Base-by-base conservation (phyloP, 2,888 invertebrate genomes). In the Amiota mariae region DNA sequence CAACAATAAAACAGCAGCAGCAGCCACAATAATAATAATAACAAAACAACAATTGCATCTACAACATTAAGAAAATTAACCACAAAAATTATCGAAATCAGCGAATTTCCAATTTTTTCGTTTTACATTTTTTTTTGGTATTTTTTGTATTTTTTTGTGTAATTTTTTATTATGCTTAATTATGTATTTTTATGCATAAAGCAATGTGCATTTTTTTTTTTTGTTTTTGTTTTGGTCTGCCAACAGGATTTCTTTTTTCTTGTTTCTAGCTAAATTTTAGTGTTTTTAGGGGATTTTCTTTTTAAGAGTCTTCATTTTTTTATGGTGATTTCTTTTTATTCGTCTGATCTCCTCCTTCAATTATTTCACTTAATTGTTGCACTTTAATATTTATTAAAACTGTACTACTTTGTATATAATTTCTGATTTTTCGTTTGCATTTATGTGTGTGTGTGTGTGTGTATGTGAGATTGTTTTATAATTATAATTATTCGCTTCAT, bases 401-500 rank as follows among this genome's bases (percentile, higher is more conserved):
- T 54, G 64, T n/a, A n/a, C 64, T 64, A 15, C 48, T 13, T 15
- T 18, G 36, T 36, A 36, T 36, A 36, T 18, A 51, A 36, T 8
- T 67, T 13, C 13, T 68, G 36, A 36, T 51, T 47, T 49, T 18
- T 11, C 4, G 20, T 47, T 56, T 71, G 57, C 49, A 48, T 77
- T 9, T 67, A 10, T 18, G 4, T 49, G 54, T 12, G 12, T 61
- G 24, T 51, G 63, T 66, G 48, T 66, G 48, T 24, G 3, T 24
- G 1, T 24, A 24, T 59, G 72, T 47, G 72, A 77, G 84, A 85
- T 84, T 84, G 82, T 79, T 81, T 84, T 86, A 84, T 84, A 86
- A 84, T 84, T 84, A 82, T 86, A 79, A 82, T 86, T 85, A 85
- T 85, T 85, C 77, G 82, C 78, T 74, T 76, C 77, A 76, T 78